Evolutionary conservation across 2,113 vertebrate species (phyloP), one percentile per base, ranked within the genome.

Genomic region (Syrmaticus mikado): DNA sequence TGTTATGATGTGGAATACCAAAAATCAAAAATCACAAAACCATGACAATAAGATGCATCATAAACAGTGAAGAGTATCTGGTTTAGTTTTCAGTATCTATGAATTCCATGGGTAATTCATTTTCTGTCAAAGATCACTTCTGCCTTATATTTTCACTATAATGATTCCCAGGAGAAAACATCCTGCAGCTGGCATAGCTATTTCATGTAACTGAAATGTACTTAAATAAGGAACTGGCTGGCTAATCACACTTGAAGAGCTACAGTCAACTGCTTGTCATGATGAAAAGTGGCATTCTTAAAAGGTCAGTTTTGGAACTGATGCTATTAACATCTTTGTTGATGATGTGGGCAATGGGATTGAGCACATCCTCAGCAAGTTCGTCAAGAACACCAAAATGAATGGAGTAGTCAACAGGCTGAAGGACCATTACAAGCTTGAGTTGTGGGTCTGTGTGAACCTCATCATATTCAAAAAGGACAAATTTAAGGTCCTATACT

Each of bases 31-130:
- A 38, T 38, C 38, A 38, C 38, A 38, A 38, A 38, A 38, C 38
- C 9, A 38, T 38, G 38, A 38, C 38, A 38, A 38, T 38, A 38
- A 60, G 14, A 66, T 5, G 84, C 22, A 68, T 82, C 20, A 65
- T 72, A 71, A 94, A 85, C 21, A 72, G 61, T 66, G 52, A 60
- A 72, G 72, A 36, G 82, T 36, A 83, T 81, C 52, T 53, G 50
- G 2, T 87, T 94, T 75, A 53, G 89, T 40, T 60, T 68, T 52
- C 13, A 93, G 24, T 87, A 73, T 9, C 46, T 85, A n/a, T 55
- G 22, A 27, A 86, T 93, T 96, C 91, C 25, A 66, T 60, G 16
- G n/a, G n/a, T 80, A 93, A 93, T 87, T 65, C 5, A 43, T 43
- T 43, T 93, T 76, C 48, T 85, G 14, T 68, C 67, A 84, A 82